A percentile compares a stretch with the other conserved stretches of the same genome.
Conservation (phyloP, 1,140 invertebrate species). For the Drosophila mayri region DNA sequence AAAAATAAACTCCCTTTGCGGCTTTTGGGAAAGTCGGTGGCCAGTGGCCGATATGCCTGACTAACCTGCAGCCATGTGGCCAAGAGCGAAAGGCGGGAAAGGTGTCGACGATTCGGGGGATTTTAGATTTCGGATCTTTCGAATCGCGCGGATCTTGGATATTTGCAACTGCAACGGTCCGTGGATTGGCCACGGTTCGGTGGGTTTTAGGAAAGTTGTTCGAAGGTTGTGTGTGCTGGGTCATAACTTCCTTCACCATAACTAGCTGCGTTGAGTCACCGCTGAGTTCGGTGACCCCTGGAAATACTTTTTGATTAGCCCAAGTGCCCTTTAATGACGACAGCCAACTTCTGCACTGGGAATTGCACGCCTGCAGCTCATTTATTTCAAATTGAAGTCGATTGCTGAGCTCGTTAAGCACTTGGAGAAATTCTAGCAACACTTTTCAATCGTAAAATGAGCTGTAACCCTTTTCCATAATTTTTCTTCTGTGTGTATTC, state of each 20-base stretch:
- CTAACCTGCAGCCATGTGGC: slow-evolving; percentile 72
- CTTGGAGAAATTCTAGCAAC: slow-evolving; percentile 1
- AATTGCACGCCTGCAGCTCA: slow-evolving; percentile 45
- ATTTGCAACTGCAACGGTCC: slow-evolving; percentile 39
- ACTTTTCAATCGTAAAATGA: neutral
- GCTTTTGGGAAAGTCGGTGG: slow-evolving; percentile 49
- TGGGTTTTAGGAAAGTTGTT: slow-evolving; percentile 70
- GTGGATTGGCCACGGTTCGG: slow-evolving; percentile 24
- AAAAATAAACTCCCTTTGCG: slow-evolving; percentile 19
- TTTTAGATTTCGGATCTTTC: slow-evolving; percentile 36
- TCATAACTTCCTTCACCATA: slow-evolving; percentile 56
- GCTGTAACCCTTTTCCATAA: neutral
- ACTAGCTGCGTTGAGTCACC: slow-evolving; percentile 26
- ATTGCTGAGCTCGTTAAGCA: slow-evolving; percentile 14
- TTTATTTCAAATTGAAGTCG: slow-evolving; percentile 56
- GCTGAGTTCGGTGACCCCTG: slow-evolving; percentile 14
- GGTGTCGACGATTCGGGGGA: slow-evolving; percentile 59
- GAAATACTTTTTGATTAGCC: slow-evolving; percentile 3
- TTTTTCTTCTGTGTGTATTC: slow-evolving; percentile 7
- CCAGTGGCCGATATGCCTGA: slow-evolving; percentile 66
- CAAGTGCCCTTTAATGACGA: slow-evolving; percentile 24
- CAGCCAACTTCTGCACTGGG: slow-evolving; percentile 30
- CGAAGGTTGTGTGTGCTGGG: slow-evolving; percentile 67
- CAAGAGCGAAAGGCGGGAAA: slow-evolving; percentile 74
- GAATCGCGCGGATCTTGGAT: slow-evolving; percentile 21